These are phyloP conservation scores for Ovibos moschatus DNA, from an alignment of 2,113 vertebrate species.

Conservation along the genomic window DNA sequence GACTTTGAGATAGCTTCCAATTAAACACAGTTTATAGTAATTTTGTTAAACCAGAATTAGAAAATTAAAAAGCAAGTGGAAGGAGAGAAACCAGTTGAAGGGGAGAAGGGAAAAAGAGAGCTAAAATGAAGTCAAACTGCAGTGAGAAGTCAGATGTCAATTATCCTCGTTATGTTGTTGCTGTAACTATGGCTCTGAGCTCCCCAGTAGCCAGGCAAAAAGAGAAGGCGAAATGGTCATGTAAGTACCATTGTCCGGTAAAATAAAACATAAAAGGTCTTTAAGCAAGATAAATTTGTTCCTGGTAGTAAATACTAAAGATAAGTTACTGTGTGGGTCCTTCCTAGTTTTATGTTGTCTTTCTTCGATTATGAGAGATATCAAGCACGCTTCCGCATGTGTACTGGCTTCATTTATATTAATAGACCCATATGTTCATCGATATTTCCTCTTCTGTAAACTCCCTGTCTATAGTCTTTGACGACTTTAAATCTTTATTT, in stretches of 20 bases:
- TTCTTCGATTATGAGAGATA: too few relatives aligned
- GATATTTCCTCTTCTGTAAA: background rate
- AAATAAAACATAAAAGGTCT: background rate
- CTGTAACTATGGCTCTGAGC: background rate
- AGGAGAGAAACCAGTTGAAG: background rate
- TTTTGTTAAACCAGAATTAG: constrained; percentile 31
- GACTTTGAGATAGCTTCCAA: constrained; percentile 7
- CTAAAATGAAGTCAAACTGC: background rate
- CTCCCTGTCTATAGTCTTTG: background rate
- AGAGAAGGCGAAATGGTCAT: background rate
- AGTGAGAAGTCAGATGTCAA: background rate
- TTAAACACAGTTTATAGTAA: background rate
- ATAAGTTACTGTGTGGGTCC: background rate
- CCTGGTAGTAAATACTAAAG: background rate
- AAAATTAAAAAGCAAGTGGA: background rate
- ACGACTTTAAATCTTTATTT: background rate
- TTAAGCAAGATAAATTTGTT: background rate
- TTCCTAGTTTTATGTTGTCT: background rate
- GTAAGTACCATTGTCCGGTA: background rate
- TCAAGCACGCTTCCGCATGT: background rate
- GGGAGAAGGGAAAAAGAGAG: background rate
- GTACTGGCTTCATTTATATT: background rate
- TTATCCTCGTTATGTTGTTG: background rate
- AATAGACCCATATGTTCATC: background rate
- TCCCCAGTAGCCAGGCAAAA: background rate